Evolutionary conservation across 2,797 vertebrate species (phyloP).

Genomic region (Sebastes aleutianus): DNA sequence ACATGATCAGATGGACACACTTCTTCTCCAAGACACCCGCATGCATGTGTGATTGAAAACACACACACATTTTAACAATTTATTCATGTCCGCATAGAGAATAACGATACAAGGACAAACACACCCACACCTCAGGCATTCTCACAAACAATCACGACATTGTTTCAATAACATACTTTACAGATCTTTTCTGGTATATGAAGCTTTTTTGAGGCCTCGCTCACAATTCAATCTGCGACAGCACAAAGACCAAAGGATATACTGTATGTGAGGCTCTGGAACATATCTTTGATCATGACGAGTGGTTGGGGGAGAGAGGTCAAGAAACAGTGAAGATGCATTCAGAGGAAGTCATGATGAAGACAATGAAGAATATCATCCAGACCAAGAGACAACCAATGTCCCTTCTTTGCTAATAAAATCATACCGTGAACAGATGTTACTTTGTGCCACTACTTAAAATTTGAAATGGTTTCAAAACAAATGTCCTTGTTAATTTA

Average conservation of each 20-base stretch:
- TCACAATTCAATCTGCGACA: neutral
- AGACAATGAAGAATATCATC: neutral
- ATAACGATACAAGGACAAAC: no score
- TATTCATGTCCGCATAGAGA: no score
- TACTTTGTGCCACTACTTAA: neutral
- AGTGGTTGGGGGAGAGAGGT: neutral
- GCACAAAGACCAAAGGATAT: neutral
- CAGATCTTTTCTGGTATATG: neutral
- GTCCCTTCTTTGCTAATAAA: neutral
- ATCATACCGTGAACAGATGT: neutral
- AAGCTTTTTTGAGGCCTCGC: neutral
- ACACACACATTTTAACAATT: no score
- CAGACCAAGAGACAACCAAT: neutral
- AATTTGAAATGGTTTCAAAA: neutral
- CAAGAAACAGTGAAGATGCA: neutral
- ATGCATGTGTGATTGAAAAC: no score
- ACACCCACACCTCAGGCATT: neutral
- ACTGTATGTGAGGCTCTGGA: neutral
- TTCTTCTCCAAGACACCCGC: no score
- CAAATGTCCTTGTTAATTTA: neutral
- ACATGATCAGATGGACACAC: no score
- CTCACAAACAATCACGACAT: neutral
- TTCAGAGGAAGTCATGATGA: neutral
- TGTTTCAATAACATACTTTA: neutral
- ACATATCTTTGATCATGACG: neutral